phyloP scores from a whole-genome alignment of 2,113 vertebrate species.

The Antigone vipio region DNA sequence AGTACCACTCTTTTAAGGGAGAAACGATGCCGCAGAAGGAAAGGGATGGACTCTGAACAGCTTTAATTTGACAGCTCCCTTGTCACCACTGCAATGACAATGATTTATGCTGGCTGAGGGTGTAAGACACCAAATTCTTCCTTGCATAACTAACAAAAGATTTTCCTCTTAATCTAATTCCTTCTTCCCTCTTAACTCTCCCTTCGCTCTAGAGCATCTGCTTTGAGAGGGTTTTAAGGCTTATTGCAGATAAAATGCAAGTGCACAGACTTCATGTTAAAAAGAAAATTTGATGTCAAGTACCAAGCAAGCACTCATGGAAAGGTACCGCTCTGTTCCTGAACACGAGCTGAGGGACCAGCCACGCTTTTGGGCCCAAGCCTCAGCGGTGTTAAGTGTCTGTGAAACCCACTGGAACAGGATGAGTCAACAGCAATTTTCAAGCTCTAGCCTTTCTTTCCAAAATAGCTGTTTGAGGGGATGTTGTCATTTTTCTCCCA shows the following conservation, averaged over 20 bases:
- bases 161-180: not conserved
- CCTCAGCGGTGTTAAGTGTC: not conserved
- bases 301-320: not conserved
- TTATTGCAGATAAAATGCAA: not conserved
- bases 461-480: not conserved
- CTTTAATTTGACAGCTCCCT: not conserved
- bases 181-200: not conserved
- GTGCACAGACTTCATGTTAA: not conserved
- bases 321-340: not conserved
- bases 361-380: not conserved
- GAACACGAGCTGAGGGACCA: not conserved
- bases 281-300: not conserved
- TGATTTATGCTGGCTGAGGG: not conserved
- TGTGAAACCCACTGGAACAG: not conserved
- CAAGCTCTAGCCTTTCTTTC: not conserved
- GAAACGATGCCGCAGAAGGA: not conserved
- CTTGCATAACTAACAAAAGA: not conserved
- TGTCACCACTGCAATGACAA: not conserved
- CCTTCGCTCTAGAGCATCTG: not conserved
- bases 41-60: not conserved
- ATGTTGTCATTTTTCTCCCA: not conserved
- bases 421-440: not conserved
- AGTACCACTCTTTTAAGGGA: not conserved
- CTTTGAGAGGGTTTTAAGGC: not conserved
- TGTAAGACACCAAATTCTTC: not conserved